Evolutionary conservation across 2,797 vertebrate species (phyloP), one percentile per base, ranked within the genome.

Genomic region (Etheostoma nigrum): DNA sequence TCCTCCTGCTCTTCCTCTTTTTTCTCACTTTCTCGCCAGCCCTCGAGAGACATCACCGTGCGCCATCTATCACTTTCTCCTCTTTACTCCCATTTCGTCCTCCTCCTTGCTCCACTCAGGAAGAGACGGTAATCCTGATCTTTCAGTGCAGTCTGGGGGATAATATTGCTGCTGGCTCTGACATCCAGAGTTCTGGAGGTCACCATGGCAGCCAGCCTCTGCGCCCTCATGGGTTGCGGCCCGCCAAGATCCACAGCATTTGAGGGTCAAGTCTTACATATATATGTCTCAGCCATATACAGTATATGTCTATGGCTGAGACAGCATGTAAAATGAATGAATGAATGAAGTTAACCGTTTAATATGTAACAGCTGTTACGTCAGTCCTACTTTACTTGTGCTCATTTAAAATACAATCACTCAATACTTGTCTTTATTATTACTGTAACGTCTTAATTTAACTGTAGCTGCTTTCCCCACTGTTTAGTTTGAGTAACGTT

Each of bases 171-270:
- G 49, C 47, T 7, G 25, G 33, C 51, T 42, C 42, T 74, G 79
- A 81, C 77, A 74, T 79, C 48, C 58, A 13, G 57, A 33, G 83
- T 70, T 89, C 83, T 67, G 75, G 55, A 67, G 86, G 83, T 86
- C 69, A 44, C 12, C 0, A 3, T 61, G 67, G 81, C 69, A 40
- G 76, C 21, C 40, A 16, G 67, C 76, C 59, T 40, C 65, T 8
- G 30, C 2, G 3, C 67, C 70, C 83, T 75, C 77, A 2, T 64
- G 83, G 84, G 80, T 47, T 55, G 73, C 1, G 63, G 87, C 81
- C 51, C 6, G 55, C 68, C 58, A 60, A 80, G 30, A 74, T 84
- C 72, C 58, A 67, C 65, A 11, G 59, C 10, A 45, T 47, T 67
- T 9, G 49, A 40, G 15, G 74, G 77, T 85, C 76, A 80, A 76